Evolutionary conservation across 2,113 vertebrate genomes (phyloP).

Genomic region (Crotalus helleri): DNA sequence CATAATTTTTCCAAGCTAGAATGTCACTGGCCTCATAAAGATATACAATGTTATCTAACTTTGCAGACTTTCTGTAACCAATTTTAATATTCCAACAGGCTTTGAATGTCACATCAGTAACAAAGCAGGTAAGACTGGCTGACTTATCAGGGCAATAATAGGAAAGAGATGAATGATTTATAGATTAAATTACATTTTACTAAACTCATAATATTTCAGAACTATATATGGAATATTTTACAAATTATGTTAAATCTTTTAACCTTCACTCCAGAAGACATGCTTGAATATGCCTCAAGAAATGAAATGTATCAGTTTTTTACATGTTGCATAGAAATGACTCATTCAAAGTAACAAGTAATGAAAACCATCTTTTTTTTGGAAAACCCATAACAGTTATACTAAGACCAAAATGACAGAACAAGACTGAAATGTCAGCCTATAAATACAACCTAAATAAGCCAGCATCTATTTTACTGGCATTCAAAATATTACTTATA

Average conservation of each 20-base stretch:
- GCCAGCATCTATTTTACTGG: slow-evolving; percentile 44
- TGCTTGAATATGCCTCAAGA: slow-evolving; percentile 60
- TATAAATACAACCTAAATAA: slow-evolving; percentile 56
- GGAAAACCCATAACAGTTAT: slow-evolving; percentile 64
- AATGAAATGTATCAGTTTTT: slow-evolving; percentile 57
- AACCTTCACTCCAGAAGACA: slow-evolving; percentile 19
- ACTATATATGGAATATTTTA: slow-evolving; percentile 11
- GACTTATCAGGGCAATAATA: slow-evolving; percentile 29
- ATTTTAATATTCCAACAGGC: neutral
- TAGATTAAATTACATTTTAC: slow-evolving; percentile 27
- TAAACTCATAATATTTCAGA: slow-evolving; percentile 7
- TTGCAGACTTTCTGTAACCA: neutral
- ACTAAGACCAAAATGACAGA: slow-evolving; percentile 65
- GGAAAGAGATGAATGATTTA: slow-evolving; percentile 35
- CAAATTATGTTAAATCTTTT: slow-evolving; percentile 1
- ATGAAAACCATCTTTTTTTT: slow-evolving; percentile 54
- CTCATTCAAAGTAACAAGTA: slow-evolving; percentile 55
- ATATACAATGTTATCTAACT: slow-evolving; percentile 29
- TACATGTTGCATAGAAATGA: slow-evolving; percentile 60
- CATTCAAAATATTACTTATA: slow-evolving; percentile 47
- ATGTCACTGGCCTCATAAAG: slow-evolving; percentile 18
- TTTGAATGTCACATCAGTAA: slow-evolving; percentile 36
- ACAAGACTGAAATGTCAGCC: slow-evolving; percentile 55
- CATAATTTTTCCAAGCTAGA: slow-evolving; percentile 14
- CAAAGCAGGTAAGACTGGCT: slow-evolving; percentile 45